A percentile compares a stretch with the other conserved stretches of the same genome.
Evolutionary conservation across 92 coral and sea anemone genomes (phyloP).

Genomic region (Pocillopora meandrina): DNA sequence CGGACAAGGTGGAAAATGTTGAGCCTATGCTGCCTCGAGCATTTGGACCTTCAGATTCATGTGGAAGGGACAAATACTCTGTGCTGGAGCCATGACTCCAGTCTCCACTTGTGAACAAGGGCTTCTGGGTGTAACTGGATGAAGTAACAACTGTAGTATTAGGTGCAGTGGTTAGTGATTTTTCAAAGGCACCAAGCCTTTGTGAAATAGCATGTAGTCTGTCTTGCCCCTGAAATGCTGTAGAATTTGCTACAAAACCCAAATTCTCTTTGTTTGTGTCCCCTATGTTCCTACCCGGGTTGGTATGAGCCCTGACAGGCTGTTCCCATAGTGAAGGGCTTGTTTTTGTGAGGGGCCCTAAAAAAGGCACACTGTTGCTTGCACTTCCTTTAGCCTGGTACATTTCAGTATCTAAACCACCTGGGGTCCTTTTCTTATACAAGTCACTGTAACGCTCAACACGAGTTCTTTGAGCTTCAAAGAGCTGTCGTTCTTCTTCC

Average conservation of each 20-base stretch:
- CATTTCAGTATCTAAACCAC: background rate
- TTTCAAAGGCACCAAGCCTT: conserved; percentile 29
- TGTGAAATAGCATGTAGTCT: conserved; percentile 15
- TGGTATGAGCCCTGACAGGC: background rate
- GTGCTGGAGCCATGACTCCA: conserved; percentile 60
- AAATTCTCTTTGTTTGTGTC: conserved; percentile 30
- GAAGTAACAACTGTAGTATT: background rate
- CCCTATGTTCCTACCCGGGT: background rate
- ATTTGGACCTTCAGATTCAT: conserved; percentile 26
- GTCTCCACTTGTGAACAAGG: conserved; percentile 44
- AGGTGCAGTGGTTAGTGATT: background rate
- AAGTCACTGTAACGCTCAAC: conserved; percentile 59
- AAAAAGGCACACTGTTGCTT: background rate
- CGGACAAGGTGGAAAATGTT: conserved; percentile 57
- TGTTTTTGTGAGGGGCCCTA: background rate
- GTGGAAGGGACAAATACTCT: conserved; percentile 54
- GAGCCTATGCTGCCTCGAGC: conserved; percentile 43
- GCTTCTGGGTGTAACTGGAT: conserved; percentile 17
- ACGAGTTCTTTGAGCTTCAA: conserved; percentile 67
- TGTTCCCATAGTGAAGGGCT: background rate
- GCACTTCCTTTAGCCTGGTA: background rate
- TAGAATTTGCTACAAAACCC: conserved; percentile 27
- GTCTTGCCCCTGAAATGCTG: conserved; percentile 4
- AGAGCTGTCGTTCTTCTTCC: conserved; percentile 76
- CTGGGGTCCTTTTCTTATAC: background rate